Evolutionary conservation across 2,113 vertebrate species (phyloP).

Genomic region (Daboia siamensis): DNA sequence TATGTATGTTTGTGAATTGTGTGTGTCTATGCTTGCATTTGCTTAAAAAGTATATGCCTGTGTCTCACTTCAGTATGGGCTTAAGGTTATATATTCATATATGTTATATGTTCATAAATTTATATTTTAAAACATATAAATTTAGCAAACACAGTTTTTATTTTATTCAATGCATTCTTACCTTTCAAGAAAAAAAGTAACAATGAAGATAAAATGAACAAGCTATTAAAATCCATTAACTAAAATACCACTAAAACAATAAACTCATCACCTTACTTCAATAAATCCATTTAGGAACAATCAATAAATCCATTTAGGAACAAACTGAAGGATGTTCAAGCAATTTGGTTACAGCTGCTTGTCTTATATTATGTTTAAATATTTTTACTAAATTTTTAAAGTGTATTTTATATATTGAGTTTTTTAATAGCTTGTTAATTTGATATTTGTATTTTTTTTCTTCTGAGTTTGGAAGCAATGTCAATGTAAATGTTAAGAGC

Average conservation of each 20-base stretch:
- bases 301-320: neutral
- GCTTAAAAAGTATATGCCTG: conserved; percentile 13
- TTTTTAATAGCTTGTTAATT: neutral
- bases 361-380: neutral
- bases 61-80: conserved; percentile 42
- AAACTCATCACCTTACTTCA: neutral
- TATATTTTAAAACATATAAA: conserved; percentile 10
- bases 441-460: neutral
- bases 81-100: conserved; percentile 50
- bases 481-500: neutral
- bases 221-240: neutral
- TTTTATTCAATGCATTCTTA: conserved; percentile 27
- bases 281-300: neutral
- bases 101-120: conserved; percentile 44
- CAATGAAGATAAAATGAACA: neutral
- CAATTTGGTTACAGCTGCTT: neutral
- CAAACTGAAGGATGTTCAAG: neutral
- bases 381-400: neutral
- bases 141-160: conserved; percentile 34
- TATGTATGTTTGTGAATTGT: conserved; percentile 27
- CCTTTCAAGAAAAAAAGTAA: neutral
- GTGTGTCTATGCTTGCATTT: neutral
- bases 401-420: neutral
- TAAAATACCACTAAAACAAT: neutral
- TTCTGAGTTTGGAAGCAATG: neutral